Percentiles rank a stretch among this genome's conserved stretches.
Evolutionary conservation across 64 coral and sea anemone genomes (phyloP).

Genomic region (Cladopsammia gracilis): DNA sequence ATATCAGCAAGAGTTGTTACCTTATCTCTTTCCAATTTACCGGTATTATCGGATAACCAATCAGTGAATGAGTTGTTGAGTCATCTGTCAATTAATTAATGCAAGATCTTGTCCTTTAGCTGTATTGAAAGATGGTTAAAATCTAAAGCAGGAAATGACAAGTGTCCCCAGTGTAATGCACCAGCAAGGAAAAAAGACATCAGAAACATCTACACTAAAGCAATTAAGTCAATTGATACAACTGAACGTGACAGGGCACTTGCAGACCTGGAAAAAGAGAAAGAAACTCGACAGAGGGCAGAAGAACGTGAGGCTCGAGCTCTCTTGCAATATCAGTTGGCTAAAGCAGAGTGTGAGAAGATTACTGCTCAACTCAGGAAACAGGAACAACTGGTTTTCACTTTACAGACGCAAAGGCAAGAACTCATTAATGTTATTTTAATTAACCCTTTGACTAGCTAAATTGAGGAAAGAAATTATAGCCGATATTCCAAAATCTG

Average conservation of each 20-base stretch:
- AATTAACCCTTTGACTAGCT: no score
- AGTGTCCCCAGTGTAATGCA: conserved; percentile 98
- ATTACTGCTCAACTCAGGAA: conserved; percentile 68
- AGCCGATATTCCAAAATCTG: no score
- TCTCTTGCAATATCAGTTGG: conserved; percentile 84
- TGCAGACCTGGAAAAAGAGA: conserved; percentile 84
- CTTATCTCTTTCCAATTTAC: no score
- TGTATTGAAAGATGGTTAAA: conserved; percentile 97
- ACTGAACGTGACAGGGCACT: conserved; percentile 92
- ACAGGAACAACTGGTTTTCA: conserved; percentile 75
- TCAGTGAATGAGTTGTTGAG: no score
- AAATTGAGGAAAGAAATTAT: no score
- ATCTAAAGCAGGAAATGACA: conserved; percentile 76
- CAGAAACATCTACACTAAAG: conserved; percentile 94
- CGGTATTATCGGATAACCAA: no score
- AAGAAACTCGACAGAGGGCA: conserved; percentile 72
- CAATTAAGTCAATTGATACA: conserved; percentile 91
- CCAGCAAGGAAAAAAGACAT: conserved; percentile 87
- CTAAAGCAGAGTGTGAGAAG: conserved; percentile 87
- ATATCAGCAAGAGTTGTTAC: no score
- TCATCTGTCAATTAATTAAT: no score
- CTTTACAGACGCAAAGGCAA: conserved; percentile 67
- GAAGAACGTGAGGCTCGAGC: conserved; percentile 94
- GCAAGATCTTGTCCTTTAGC: conserved; percentile 34
- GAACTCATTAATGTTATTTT: neutral